phyloP scores from a whole-genome alignment of 2,888 invertebrate genomes.

The Sarcophaga variegata region DNA sequence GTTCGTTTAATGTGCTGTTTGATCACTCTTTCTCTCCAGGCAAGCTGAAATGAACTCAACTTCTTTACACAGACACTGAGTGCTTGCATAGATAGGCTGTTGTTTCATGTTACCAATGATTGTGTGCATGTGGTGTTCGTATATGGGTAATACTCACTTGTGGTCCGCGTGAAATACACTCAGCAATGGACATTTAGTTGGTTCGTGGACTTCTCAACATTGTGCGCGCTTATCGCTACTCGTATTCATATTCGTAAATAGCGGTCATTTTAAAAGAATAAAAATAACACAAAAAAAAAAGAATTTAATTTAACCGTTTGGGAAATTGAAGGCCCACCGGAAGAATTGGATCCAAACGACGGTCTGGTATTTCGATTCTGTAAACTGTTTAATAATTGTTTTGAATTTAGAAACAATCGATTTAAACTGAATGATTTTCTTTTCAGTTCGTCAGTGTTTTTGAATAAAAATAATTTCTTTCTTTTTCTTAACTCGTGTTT shows the following conservation, averaged over 20 bases:
- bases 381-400: neutral
- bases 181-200: constrained; percentile 82
- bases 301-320: constrained; percentile 23
- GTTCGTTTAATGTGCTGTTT: neutral
- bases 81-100: no score
- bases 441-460: neutral
- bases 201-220: constrained; percentile 82
- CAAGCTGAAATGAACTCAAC: constrained; percentile 40
- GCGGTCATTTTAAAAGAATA: constrained; percentile 64
- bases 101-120: neutral
- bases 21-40: constrained; percentile 41
- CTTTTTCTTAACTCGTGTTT: neutral
- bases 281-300: constrained; percentile 32
- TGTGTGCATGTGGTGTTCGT: constrained; percentile 33
- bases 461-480: neutral
- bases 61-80: neutral
- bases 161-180: constrained; percentile 82
- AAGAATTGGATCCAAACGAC: neutral
- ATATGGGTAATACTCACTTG: constrained; percentile 60
- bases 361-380: neutral
- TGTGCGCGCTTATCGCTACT: constrained; percentile 79
- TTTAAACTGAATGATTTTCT: neutral
- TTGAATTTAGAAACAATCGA: neutral
- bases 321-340: neutral
- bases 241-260: constrained; percentile 68